Percentiles rank a stretch among this genome's conserved stretches.
Conservation (phyloP, 2,797 vertebrate genomes). For the Hybognathus amarus region DNA sequence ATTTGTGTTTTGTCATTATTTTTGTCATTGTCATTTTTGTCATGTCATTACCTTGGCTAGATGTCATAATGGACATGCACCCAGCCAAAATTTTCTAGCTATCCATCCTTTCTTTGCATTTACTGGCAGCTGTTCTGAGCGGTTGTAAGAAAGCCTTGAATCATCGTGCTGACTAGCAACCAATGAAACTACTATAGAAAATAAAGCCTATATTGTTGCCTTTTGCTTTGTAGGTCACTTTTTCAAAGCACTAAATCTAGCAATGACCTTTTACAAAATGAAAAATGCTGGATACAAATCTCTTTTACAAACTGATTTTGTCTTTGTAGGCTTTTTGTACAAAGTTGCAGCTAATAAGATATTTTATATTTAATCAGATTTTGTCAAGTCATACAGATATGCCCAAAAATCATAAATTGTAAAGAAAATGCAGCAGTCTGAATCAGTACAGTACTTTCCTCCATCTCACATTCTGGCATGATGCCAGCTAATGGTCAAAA, state of each 20-base stretch:
- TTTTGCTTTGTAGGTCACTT: background rate
- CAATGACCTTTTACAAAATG: background rate
- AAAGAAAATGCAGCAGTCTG: background rate
- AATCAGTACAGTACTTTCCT: background rate
- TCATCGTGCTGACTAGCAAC: background rate
- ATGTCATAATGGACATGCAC: background rate
- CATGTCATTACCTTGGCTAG: background rate
- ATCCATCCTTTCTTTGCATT: background rate
- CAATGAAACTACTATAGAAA: background rate
- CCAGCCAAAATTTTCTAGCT: background rate
- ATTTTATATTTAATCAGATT: too few species aligned
- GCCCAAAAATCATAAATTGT: background rate
- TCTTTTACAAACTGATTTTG: background rate
- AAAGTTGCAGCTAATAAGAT: background rate
- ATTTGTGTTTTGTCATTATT: background rate
- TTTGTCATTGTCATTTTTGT: too few species aligned
- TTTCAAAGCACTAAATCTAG: background rate
- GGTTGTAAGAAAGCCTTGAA: background rate
- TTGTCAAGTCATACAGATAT: background rate
- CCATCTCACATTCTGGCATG: constrained; percentile 1
- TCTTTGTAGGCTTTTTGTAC: background rate
- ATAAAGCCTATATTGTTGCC: too few species aligned
- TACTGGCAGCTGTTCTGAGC: background rate
- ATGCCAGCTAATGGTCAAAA: constrained; percentile 9
- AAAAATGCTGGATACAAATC: background rate